Conservation (phyloP, 92 coral and sea anemone species). For the Nematostella vectensis region DNA sequence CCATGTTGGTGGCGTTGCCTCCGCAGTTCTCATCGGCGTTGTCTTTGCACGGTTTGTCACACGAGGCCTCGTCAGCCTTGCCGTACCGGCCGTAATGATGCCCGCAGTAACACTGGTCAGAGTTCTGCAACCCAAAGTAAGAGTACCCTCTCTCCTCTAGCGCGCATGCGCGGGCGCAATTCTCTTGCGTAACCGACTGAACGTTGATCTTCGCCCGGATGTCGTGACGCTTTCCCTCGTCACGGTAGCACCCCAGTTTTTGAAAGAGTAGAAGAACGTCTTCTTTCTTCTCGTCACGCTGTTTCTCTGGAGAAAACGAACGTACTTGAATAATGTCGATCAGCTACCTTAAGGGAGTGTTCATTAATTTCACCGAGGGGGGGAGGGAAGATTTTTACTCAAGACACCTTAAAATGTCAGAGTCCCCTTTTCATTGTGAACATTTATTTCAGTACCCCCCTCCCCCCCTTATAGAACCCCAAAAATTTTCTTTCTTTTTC, state of each 20-base stretch:
- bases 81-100: constrained; percentile 87
- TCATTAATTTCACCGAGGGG: too few species aligned
- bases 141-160: constrained; percentile 82
- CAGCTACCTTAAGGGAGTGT: too few species aligned
- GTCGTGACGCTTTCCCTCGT: constrained; percentile 60
- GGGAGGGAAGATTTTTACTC: too few species aligned
- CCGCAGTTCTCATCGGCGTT: constrained; percentile 95
- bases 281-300: constrained; percentile 82
- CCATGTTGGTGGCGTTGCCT: constrained; percentile 74
- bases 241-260: constrained; percentile 92
- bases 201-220: constrained; percentile 47
- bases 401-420: too few species aligned
- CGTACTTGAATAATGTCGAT: too few species aligned
- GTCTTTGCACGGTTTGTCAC: constrained; percentile 79
- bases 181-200: constrained; percentile 81
- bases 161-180: constrained; percentile 95
- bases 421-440: too few species aligned
- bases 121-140: constrained; percentile 86
- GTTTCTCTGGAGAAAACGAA: constrained; percentile 30
- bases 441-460: too few species aligned
- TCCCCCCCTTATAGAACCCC: too few species aligned
- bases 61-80: constrained; percentile 56
- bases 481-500: too few species aligned
- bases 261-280: constrained; percentile 91
- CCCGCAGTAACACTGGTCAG: constrained; percentile 92